phyloP scores from a whole-genome alignment of 1,140 invertebrate genomes.

The Drosophila carrolli region DNA sequence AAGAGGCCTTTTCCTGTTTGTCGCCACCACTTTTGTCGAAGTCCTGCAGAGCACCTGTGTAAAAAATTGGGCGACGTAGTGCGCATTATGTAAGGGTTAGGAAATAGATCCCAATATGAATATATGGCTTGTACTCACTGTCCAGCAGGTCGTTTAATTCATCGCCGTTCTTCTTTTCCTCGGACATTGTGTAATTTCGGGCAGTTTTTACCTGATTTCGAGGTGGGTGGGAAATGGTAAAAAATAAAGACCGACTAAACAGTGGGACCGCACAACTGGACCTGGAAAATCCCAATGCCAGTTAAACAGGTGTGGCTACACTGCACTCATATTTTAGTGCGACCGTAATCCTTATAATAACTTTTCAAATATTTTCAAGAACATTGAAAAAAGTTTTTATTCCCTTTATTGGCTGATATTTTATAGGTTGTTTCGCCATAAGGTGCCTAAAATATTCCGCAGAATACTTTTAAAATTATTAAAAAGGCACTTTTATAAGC shows the following conservation, averaged over 20 bases:
- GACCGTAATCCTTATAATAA: neutral
- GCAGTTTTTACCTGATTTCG: slow-evolving; percentile 17
- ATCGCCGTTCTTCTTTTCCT: slow-evolving; percentile 69
- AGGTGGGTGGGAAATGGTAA: slow-evolving; percentile 5
- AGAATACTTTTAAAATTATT: too few relatives aligned
- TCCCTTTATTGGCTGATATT: too few relatives aligned
- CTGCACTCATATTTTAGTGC: neutral
- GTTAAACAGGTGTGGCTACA: neutral
- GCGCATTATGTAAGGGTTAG: slow-evolving; percentile 45
- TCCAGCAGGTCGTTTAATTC: slow-evolving; percentile 40
- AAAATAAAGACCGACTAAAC: slow-evolving; percentile 3
- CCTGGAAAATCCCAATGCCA: neutral
- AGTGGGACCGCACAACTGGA: neutral
- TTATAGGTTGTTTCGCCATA: too few relatives aligned
- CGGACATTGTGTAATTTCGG: slow-evolving; percentile 67
- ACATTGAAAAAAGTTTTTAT: too few relatives aligned
- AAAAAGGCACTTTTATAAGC: too few relatives aligned
- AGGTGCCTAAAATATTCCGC: too few relatives aligned
- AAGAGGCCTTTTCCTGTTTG: slow-evolving; percentile 45
- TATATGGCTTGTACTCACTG: slow-evolving; percentile 24
- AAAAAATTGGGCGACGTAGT: neutral
- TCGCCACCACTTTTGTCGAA: slow-evolving; percentile 81
- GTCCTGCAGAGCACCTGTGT: slow-evolving; percentile 85
- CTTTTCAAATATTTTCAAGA: neutral
- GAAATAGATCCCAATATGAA: neutral